A percentile compares a stretch with the other conserved stretches of the same genome.
Evolutionary conservation across 1,140 invertebrate genomes (phyloP).

Genomic region (Steinernema feltiae): DNA sequence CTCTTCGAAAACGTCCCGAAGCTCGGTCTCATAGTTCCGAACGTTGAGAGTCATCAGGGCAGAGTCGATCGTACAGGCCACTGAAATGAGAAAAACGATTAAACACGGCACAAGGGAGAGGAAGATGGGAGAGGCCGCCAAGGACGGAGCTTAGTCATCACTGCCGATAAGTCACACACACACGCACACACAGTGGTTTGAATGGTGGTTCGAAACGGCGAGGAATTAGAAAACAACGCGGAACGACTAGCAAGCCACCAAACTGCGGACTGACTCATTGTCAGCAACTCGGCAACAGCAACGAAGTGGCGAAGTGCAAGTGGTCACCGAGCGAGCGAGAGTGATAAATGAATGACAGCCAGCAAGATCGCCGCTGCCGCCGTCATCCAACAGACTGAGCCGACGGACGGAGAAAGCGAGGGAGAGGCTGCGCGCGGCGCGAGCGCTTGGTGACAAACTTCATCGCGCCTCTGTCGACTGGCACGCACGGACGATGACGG

Average conservation of each 20-base stretch:
- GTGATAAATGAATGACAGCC: too few relatives aligned
- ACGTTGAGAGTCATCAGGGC: slow-evolving; percentile 45
- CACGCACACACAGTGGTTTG: neutral
- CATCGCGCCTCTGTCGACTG: neutral
- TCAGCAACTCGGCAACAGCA: too few relatives aligned
- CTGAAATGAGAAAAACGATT: neutral
- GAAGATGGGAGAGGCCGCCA: neutral
- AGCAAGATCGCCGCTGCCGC: too few relatives aligned
- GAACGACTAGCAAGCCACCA: neutral
- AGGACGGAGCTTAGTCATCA: neutral
- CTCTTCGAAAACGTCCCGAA: slow-evolving; percentile 37
- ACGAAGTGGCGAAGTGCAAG: too few relatives aligned
- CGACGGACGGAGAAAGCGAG: neutral
- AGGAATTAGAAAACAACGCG: neutral
- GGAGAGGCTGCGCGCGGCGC: neutral
- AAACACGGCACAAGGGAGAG: neutral
- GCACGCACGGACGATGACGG: too few relatives aligned
- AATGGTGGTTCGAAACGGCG: neutral
- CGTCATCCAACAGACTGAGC: neutral
- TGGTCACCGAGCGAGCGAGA: too few relatives aligned
- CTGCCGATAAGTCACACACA: neutral
- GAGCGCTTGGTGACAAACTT: neutral
- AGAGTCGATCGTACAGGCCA: neutral
- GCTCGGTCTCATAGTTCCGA: slow-evolving; percentile 40
- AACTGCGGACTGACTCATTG: too few relatives aligned